These are phyloP conservation scores for Paedocypris micromegethes DNA, from an alignment of 2,797 vertebrate species.

Conservation along the genomic window DNA sequence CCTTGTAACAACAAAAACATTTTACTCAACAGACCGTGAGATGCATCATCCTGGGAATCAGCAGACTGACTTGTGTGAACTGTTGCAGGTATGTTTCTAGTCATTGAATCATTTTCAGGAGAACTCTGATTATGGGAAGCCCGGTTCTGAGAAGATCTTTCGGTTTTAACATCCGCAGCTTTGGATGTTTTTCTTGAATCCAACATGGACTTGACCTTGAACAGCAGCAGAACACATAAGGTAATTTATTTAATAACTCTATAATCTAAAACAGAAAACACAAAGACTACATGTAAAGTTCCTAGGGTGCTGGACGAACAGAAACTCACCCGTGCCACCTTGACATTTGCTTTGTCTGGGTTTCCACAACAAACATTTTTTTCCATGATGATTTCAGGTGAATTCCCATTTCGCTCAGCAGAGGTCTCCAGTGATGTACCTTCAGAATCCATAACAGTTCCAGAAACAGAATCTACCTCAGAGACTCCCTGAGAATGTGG, in stretches of 20 bases:
- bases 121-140: constrained; percentile 1
- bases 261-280: constrained; percentile 1
- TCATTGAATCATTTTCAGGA: constrained; percentile 32
- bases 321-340: constrained; percentile 47
- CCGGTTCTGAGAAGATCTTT: constrained; percentile 31
- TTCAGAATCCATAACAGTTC: constrained; percentile 50
- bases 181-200: constrained; percentile 14
- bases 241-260: background rate
- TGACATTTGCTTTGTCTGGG: constrained; percentile 26
- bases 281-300: background rate
- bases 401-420: constrained; percentile 50
- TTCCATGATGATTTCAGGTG: constrained; percentile 64
- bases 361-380: constrained; percentile 51
- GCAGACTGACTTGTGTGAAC: constrained; percentile 52
- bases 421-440: constrained; percentile 41
- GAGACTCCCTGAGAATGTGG: constrained; percentile 45
- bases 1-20: background rate
- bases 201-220: constrained; percentile 18
- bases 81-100: constrained; percentile 50
- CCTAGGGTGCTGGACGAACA: background rate
- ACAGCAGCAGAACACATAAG: background rate
- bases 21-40: constrained; percentile 52
- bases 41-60: constrained; percentile 53
- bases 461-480: constrained; percentile 56
- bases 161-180: constrained; percentile 34